A percentile compares a stretch with the other conserved stretches of the same genome.
These are phyloP conservation scores for Megaceryle maxima DNA, from an alignment of 2,113 vertebrate genomes.

Conservation along the genomic window DNA sequence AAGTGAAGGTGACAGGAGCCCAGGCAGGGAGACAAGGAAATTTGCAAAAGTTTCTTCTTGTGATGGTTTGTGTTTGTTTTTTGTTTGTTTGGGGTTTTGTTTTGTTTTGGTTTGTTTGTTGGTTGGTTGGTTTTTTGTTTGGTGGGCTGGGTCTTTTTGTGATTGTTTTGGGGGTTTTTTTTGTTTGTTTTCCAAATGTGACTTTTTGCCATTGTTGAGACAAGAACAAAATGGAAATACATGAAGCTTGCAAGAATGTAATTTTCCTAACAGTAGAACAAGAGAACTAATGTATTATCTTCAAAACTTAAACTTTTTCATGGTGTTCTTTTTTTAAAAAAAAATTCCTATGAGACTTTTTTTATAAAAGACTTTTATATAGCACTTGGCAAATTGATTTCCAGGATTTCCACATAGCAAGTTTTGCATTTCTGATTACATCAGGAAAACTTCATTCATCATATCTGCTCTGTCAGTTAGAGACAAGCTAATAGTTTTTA, in stretches of 20 bases:
- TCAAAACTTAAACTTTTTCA: background rate
- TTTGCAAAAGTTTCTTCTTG: background rate
- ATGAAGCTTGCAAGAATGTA: background rate
- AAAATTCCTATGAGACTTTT: background rate
- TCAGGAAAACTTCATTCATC: background rate
- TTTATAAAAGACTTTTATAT: background rate
- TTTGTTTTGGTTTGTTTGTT: too few species aligned
- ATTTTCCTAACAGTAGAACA: background rate
- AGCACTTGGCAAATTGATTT: background rate
- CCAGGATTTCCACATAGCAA: background rate
- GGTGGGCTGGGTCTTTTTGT: too few species aligned
- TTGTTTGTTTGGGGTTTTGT: too few species aligned
- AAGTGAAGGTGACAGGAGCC: background rate
- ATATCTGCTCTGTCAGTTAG: background rate
- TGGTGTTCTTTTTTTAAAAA: background rate
- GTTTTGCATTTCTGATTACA: background rate
- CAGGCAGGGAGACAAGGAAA: background rate
- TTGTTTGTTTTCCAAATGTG: background rate
- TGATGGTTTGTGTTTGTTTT: background rate
- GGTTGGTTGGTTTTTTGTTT: too few species aligned
- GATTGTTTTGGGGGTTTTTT: too few species aligned
- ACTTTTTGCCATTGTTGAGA: background rate
- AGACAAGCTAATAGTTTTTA: background rate
- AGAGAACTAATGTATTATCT: background rate
- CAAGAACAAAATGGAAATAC: background rate